Evolutionary conservation across 1,140 invertebrate species (phyloP), one percentile per base, ranked within the genome.

Genomic region (Holcopasites calliopsidis): DNA sequence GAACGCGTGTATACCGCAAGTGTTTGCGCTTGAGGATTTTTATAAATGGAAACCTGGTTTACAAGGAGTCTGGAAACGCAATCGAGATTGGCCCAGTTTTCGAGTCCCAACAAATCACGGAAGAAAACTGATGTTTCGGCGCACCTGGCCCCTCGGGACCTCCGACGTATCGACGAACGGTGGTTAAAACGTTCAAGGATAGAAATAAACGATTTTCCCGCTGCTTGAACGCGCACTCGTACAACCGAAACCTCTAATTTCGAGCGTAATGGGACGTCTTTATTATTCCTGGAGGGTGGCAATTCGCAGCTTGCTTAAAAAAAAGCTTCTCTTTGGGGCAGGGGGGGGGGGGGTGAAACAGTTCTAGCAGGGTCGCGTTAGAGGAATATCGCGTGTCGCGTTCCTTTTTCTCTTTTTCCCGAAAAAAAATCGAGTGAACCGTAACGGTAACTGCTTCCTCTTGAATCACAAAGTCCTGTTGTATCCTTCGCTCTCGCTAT

Each of bases 191-290:
- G 75, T 82, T 77, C 58, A 54, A 38, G 76, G 21, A 47, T 44
- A 79, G 71, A 84, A 86, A 86, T 79, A 65, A 62, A 79, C 83
- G 87, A 85, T 72, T 84, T 83, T 52, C 44, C 23, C 73, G 50
- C 83, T 68, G 73, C 60, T 73, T 38, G 33, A 47, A 68, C 69
- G 66, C 76, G 61, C 76, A 73, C 47, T n/a, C 40, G 61, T 58
- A 64, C 75, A 78, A 82, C 83, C 70, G 79, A 90, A 88, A 87
- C 87, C 88, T 88, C 79, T 90, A 91, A 91, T 90, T 90, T 91
- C 58, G 82, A 79, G 73, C 81, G 83, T 90, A 90, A 90, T 89
- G 82, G 87, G 60, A 76, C 64, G 80, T 80, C 80, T 82, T 79
- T 80, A 77, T 81, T 71, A 62, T 80, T 79, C 64, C 49, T 55